Base-by-base conservation (phyloP, 2,797 vertebrate genomes). In the Varecia variegata region DNA sequence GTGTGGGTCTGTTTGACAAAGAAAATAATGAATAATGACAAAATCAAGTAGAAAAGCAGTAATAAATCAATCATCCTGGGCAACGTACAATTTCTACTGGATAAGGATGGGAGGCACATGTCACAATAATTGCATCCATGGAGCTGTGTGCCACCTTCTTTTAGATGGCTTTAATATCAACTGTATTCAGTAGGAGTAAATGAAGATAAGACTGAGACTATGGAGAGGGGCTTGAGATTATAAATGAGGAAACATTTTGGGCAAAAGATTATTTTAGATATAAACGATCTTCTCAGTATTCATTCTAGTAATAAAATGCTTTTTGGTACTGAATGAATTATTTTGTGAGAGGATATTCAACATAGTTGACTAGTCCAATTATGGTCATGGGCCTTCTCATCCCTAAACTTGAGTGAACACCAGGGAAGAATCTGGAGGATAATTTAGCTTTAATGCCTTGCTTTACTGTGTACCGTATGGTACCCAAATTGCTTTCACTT, bases 1-100 rank as follows among this genome's bases (percentile, higher is more conserved):
- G 99, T 99, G 97, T 97, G 99, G 97, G 98, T 99, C 99, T 99
- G 99, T 97, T 94, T 96, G 88, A 93, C 97, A 98, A 96, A 98
- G 97, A 98, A 96, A 98, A 98, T 96, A 96, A 97, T 15, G 89
- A 96, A 95, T 97, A 95, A 97, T 25, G 87, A 96, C 23, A 86
- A 95, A 96, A 96, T 77, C 86, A 89, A 97, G 52, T 89, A 87
- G 54, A 80, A 73, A 96, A 60, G 50, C 38, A 58, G 67, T 88
- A 97, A 95, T 60, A 60, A 95, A 93, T 93, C 96, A 93, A 90
- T 95, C 95, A 95, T 92, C 40, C 18, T 32, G 6, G 73, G 79
- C 89, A 97, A 93, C 93, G 15, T 90, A 93, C 83, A 95, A 79
- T 97, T 97, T 97, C 65, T 93, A 90, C 76, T 94, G 38, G 82